phyloP scores from a whole-genome alignment of 2,888 invertebrate genomes.

The Abscondita cerata region DNA sequence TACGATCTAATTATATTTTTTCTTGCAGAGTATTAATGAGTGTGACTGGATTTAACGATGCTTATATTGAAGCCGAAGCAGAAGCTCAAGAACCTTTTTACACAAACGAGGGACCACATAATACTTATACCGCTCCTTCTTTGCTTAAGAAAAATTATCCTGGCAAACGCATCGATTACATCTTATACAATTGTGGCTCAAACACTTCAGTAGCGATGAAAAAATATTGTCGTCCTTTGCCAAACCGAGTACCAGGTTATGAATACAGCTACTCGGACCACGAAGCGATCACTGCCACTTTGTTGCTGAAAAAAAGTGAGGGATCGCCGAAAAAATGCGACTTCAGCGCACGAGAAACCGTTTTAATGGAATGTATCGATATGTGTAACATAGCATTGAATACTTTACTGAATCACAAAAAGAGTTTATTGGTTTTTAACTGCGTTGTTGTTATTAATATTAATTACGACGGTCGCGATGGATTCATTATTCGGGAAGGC shows the following conservation, averaged over 20 bases:
- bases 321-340: constrained; percentile 30
- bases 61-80: constrained; percentile 54
- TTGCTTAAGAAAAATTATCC: constrained; percentile 64
- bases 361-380: constrained; percentile 65
- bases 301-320: constrained; percentile 52
- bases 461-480: constrained; percentile 63
- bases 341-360: constrained; percentile 42
- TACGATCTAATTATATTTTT: no score
- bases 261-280: constrained; percentile 88
- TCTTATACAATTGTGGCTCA: constrained; percentile 69
- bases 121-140: constrained; percentile 77
- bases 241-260: constrained; percentile 73
- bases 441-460: constrained; percentile 61
- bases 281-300: constrained; percentile 77
- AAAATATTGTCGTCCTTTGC: constrained; percentile 74
- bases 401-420: constrained; percentile 61
- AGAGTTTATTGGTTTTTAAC: constrained; percentile 63
- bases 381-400: constrained; percentile 66
- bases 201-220: constrained; percentile 56
- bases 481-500: constrained; percentile 57
- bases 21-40: constrained; percentile 64
- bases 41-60: constrained; percentile 64
- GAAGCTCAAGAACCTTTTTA: constrained; percentile 58
- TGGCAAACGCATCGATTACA: constrained; percentile 93
- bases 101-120: constrained; percentile 82